Conservation (phyloP, 2,797 vertebrate genomes). For the Eulemur coronatus region DNA sequence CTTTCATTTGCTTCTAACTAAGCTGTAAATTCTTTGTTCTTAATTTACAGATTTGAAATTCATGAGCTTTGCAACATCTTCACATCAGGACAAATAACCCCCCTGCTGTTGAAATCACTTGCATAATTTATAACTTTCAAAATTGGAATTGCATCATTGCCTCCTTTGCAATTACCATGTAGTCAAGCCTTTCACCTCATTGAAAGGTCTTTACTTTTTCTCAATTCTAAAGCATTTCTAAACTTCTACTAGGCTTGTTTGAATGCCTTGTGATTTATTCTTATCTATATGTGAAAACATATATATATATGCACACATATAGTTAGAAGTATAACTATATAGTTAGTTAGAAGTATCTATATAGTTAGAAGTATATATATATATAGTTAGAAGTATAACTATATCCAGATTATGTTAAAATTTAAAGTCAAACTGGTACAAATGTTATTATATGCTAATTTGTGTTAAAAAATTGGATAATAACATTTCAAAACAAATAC, state of each 20-base stretch:
- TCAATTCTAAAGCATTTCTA: conserved; percentile 52
- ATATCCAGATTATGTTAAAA: not conserved
- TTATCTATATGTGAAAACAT: not conserved
- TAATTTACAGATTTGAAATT: conserved; percentile 74
- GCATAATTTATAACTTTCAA: conserved; percentile 68
- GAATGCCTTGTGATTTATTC: not conserved
- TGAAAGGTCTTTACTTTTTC: conserved; percentile 56
- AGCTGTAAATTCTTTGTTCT: conserved; percentile 59
- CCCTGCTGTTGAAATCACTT: conserved; percentile 66
- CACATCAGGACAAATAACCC: conserved; percentile 61
- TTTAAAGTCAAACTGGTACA: not conserved
- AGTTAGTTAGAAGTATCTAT: too few relatives aligned
- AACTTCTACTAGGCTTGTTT: not conserved
- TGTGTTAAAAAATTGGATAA: not conserved
- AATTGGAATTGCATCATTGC: conserved; percentile 44
- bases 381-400: not conserved
- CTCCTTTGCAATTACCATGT: conserved; percentile 45
- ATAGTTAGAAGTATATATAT: too few relatives aligned
- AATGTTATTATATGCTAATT: not conserved
- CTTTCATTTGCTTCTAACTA: conserved; percentile 58
- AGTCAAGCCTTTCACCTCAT: conserved; percentile 39
- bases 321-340: not conserved
- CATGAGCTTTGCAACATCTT: conserved; percentile 63
- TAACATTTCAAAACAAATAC: not conserved
- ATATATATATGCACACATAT: too few relatives aligned